Evolutionary conservation across 2,888 invertebrate species (phyloP), one percentile per base, ranked within the genome.

Genomic region (Nymphalis urticae): DNA sequence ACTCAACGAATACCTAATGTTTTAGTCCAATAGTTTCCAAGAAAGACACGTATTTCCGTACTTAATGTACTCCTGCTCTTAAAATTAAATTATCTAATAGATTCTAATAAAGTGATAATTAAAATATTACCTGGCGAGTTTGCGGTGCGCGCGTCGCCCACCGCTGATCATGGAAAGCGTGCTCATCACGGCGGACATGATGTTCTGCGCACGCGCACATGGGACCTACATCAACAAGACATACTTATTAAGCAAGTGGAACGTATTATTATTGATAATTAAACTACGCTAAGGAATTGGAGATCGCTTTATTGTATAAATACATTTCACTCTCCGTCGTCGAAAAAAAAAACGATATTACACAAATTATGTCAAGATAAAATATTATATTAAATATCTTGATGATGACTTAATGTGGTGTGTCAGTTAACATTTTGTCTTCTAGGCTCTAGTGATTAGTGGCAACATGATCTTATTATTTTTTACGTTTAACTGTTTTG

Each of bases 131-230:
- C 90, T 90, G 78, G 85, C 79, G 9, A 92, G 87, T 76, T 91
- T 92, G 74, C 92, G 87, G 77, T 92, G 92, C 72, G 85, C 89
- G 76, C 92, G 89, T 73, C 92, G 84, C 24, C 90, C 89, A 74
- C 92, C 92, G 85, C 92, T 92, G 85, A 92, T 92, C 86, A 92
- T 91, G 72, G 92, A 92, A 79, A 92, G 87, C 73, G 92, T 92
- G 85, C 92, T 92, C 92, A 92, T 91, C 83, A 92, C 92, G 79
- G 92, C 92, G 73, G 92, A 92, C 92, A 92, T 92, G 79, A 78
- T 77, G 80, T 53, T 68, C 68, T 62, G 70, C 69, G 73, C 75
- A 61, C 60, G 62, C 66, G 65, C 73, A 48, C 76, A 78, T 75
- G 69, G 66, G 71, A 72, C 71, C 80, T 79, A 75, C 32, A 42